phyloP scores from a whole-genome alignment of 1,140 invertebrate species.

The Hypothenemus hampei region DNA sequence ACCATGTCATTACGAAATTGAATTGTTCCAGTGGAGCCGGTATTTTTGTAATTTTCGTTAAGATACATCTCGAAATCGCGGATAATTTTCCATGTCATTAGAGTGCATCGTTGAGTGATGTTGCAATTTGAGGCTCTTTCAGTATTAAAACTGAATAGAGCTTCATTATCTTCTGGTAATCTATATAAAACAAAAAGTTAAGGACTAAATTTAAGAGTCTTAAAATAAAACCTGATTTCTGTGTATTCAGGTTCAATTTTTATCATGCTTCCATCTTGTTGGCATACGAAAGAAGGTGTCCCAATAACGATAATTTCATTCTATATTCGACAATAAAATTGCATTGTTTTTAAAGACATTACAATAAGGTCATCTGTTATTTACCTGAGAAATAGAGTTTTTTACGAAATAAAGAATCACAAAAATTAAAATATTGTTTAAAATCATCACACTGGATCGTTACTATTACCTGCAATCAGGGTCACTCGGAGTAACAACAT shows the following conservation, averaged over 20 bases:
- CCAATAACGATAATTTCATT: constrained; percentile 4
- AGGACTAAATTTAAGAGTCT: too few relatives aligned
- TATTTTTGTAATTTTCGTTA: constrained; percentile 11
- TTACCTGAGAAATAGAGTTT: too few relatives aligned
- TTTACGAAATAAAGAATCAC: too few relatives aligned
- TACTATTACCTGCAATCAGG: too few relatives aligned
- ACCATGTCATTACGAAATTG: constrained; percentile 22
- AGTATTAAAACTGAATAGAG: constrained; percentile 19
- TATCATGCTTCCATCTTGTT: constrained; percentile 9
- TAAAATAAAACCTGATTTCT: constrained; percentile 22
- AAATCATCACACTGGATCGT: too few relatives aligned
- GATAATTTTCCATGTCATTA: constrained; percentile 26
- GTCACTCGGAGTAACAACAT: too few relatives aligned
- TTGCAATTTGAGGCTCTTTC: constrained; percentile 13
- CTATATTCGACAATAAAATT: constrained; percentile 4
- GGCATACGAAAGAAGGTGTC: constrained; percentile 8
- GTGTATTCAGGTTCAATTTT: constrained; percentile 6
- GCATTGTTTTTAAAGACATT: too few relatives aligned
- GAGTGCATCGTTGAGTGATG: constrained; percentile 19
- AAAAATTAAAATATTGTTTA: too few relatives aligned
- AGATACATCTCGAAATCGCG: constrained; percentile 22
- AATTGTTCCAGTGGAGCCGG: constrained; percentile 7
- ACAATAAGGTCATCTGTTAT: too few relatives aligned
- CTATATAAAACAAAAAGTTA: too few relatives aligned
- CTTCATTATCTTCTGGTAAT: constrained; percentile 2